Evolutionary conservation across 2,113 vertebrate species (phyloP), one percentile per base, ranked within the genome.

Genomic region (Hypomesus transpacificus): DNA sequence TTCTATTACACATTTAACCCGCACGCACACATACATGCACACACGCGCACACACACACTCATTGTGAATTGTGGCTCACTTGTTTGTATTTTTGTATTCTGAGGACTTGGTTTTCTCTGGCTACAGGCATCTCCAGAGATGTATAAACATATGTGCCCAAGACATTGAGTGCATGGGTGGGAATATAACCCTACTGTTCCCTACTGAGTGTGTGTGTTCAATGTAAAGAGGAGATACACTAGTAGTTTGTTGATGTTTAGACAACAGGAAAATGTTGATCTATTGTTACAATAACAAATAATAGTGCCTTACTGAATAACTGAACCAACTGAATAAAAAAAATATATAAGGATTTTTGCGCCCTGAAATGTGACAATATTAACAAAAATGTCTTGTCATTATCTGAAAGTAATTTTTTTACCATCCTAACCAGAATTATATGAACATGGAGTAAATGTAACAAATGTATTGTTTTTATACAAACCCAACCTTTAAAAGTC

Each of bases 321-420:
- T 31, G 78, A 84, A 70, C 26, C 3, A 71, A 72, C 31, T 4
- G 14, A 59, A 70, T 52, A 18, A 57, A 53, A 75, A 57, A 60
- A 74, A 79, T 75, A 80, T 34, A 85, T 26, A 26, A 26, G 24
- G 24, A 26, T 75, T 54, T 70, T 75, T 71, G 51, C 67, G 76
- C 81, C 85, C 79, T 78, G 51, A 78, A 86, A 86, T 87, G 82
- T 89, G 83, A 86, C 26, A n/a, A 66, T 14, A 73, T 70, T 82
- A 85, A 68, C 59, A 59, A 34, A 34, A 34, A 34, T 34, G 31
- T 5, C 24, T 34, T 34, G 31, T 34, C 7, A 7, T 34, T 34
- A 4, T 34, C 31, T 34, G 31, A 34, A 34, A 34, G 31, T 34
- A 34, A 34, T 6, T 34, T 34, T 34, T 73, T 50, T 39, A 26